Evolutionary conservation across 2,888 invertebrate species (phyloP), one percentile per base, ranked within the genome.

Genomic region (Nemotelus pantherinus): DNA sequence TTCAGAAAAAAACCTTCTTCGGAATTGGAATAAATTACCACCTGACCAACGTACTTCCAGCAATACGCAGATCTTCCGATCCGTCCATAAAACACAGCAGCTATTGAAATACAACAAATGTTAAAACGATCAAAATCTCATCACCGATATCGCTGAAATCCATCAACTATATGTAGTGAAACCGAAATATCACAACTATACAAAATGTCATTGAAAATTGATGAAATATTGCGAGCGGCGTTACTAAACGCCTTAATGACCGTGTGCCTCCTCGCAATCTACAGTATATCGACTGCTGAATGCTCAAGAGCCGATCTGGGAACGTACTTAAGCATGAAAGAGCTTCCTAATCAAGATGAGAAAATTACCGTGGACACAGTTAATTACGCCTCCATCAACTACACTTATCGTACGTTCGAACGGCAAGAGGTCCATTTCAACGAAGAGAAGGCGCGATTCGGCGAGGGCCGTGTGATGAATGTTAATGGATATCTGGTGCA

Each of bases 401-500:
- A 86, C 81, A 83, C 84, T 6, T 87, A 85, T 48, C 79, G 80
- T 55, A 81, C 82, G 74, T 79, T 76, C 3, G 83, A 83, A 41
- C 83, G 82, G 2, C 78, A 80, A 41, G 81, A 82, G 48, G 68
- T 81, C 0, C 82, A 81, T 4, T 84, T 81, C 60, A 78, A 81
- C 0, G 86, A 86, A 68, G 87, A 91, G 88, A 90, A 90, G 77
- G 91, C 90, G 5, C 90, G 91, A 82, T 94, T 91, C 83, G 93
- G 93, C 55, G 93, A 93, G 83, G 93, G 92, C 0, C 89, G 88
- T 83, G 89, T 92, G 75, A 89, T 91, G 0, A 89, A 91, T 48
- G 91, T 93, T 0, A 86, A 85, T 25, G 95, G 95, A 0, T 84
- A 91, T 39, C 89, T 95, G 2, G 90, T 95, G 7, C 94, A 94